Evolutionary conservation across 2,113 vertebrate genomes (phyloP), one percentile per base, ranked within the genome.

Genomic region (Pseudolaguvia tuberculata): DNA sequence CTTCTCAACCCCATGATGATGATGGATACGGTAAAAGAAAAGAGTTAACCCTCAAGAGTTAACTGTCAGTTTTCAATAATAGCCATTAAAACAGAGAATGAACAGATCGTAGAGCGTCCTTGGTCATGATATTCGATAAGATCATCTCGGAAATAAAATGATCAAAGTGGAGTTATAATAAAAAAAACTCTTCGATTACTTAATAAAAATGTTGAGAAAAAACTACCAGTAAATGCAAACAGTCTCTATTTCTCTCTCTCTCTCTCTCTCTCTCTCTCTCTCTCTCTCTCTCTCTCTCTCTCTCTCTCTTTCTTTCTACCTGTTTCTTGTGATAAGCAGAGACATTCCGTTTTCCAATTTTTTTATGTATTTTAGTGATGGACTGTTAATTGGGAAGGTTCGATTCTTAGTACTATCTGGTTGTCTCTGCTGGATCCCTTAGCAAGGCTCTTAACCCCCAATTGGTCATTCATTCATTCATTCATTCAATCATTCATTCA

Each of bases 21-120:
- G 75, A 77, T 6, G 20, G 48, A 70, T 70, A 59, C 55, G 45
- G 57, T n/a, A n/a, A 45, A 42, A 71, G 58, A 58, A 77, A 63
- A 71, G 79, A 51, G 31, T 53, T 78, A 81, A 78, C 66, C 39
- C 70, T 76, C 52, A 67, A n/a, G n/a, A n/a, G n/a, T 75, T 80
- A 52, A 74, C 66, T 20, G 71, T 45, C 56, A 56, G 50, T 59
- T 72, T 70, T 45, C 53, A 75, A 77, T 73, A 47, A 62, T 39
- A 45, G 27, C 29, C 50, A 62, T 76, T 67, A 47, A 70, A 68
- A 76, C 42, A 57, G 27, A 70, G 29, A 76, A 76, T 61, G 21
- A 31, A 62, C 14, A 58, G 17, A 25, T 42, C 61, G 27, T 0
- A 45, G 35, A 57, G 31, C 45, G 21, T 71, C 39, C 21, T 45